Base-by-base conservation (phyloP, 1,140 invertebrate species). In the Popillia japonica region DNA sequence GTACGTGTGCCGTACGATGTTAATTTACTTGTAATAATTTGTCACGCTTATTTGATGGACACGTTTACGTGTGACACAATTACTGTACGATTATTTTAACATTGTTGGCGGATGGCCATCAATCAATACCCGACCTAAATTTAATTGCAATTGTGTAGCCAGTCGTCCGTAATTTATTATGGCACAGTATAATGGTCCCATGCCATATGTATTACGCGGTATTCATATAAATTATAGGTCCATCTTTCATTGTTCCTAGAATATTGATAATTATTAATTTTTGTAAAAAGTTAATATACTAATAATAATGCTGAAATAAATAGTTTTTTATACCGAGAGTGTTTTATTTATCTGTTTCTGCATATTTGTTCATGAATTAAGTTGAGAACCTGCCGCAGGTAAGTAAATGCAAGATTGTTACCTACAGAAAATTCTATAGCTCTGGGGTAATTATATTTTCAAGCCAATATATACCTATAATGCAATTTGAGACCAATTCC, bases 21-120 rank as follows among this genome's bases (percentile, higher is more conserved):
- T 68, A 68, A 68, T 68, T 68, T 68, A 34, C 8, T 68, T 68
- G 27, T 68, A 68, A 68, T 22, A 68, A 68, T 68, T 68, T 27
- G 27, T 34, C 27, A 34, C 61, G 22, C 22, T 68, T 68, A 68
- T 68, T 68, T 68, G 61, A 22, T 22, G 11, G 61, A 27, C 27
- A 27, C 61, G 14, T 27, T 68, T 68, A 34, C 27, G 22, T 22
- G 61, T 27, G 20, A 68, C 27, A 68, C 61, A 68, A 68, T 68
- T 68, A 68, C 27, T 68, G 22, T 11, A 8, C 61, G 61, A 68
- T 68, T 68, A 68, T 68, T 68, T 68, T 68, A 68, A 68, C 61
- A 34, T 68, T 68, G 27, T 68, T 34, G 20, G 61, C 61, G 61
- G 20, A 68, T 14, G 3, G 61, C 20, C 61, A 68, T 68, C 61